Evolutionary conservation across 2,113 vertebrate genomes (phyloP).

Genomic region (Hippopotamus amphibius): DNA sequence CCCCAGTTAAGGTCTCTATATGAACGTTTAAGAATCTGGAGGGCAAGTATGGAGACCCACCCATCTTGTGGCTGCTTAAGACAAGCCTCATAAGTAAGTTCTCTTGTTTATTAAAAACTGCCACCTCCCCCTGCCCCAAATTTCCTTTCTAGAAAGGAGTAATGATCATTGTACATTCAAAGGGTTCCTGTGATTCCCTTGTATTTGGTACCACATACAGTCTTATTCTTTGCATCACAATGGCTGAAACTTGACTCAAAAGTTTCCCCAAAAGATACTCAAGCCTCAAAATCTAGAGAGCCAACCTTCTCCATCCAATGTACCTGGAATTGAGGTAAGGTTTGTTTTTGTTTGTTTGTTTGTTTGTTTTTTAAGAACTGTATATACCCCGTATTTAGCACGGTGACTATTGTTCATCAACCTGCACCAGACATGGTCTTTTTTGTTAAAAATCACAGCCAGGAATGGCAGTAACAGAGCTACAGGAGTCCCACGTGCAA

Average conservation of each 20-base stretch:
- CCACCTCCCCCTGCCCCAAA: neutral
- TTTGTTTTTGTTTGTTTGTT: no score
- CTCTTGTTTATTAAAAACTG: neutral
- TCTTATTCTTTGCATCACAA: neutral
- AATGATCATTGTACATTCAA: neutral
- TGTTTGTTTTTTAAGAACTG: neutral
- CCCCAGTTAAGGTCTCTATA: neutral
- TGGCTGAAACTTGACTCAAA: neutral
- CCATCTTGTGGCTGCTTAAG: neutral
- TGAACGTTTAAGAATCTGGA: neutral
- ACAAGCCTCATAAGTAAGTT: neutral
- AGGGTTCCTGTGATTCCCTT: neutral
- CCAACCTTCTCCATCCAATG: neutral
- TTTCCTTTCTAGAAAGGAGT: neutral
- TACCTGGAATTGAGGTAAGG: neutral
- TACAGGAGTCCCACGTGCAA: neutral
- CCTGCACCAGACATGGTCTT: neutral
- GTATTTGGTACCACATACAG: neutral
- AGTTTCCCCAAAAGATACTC: neutral
- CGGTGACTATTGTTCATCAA: neutral
- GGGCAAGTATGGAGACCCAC: neutral
- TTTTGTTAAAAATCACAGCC: slow-evolving; percentile 24
- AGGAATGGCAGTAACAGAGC: slow-evolving; percentile 27
- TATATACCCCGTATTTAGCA: fast-evolving
- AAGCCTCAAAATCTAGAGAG: neutral